Evolutionary conservation across 2,888 invertebrate species (phyloP), one percentile per base, ranked within the genome.

Genomic region (Drosophila prolongata): DNA sequence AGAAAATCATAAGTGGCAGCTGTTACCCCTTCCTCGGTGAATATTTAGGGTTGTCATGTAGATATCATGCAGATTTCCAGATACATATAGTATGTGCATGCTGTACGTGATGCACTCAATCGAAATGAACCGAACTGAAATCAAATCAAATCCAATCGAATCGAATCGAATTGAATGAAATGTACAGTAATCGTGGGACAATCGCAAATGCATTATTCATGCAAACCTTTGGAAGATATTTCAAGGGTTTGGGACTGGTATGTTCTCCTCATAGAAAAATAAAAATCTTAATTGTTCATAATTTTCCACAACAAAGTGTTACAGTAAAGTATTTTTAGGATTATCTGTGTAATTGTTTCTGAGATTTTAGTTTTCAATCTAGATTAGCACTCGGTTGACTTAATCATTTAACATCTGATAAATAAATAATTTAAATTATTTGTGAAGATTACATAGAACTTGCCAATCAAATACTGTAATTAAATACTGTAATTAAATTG

Each of bases 1-100:
- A 58, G 73, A 71, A 84, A 84, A 77, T 89, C 76, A 83, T 75
- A 89, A 75, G 72, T 79, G 64, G 84, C 82, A 83, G 89, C 84
- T 83, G 82, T 68, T 75, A 67, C 67, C 79, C 78, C 64, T 38
- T 37, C 6, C n/a, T 2, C 5, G 1, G 1, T 13, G 3, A 47
- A n/a, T 47, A 42, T 37, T 52, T 37, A 64, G 62, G 49, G 67
- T 68, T 43, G 44, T 13, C n/a, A 1, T 16, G 30, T 27, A 40
- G 34, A 19, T 40, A 43, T 11, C 19, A 66, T 81, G 70, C 54
- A 66, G 43, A 43, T 53, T 27, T 11, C 47, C 11, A 57, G 24
- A 24, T 42, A 53, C 14, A 49, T 40, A 38, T 37, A n/a, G 13
- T 35, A 47, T 38, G 35, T 24, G 35, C 30, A 43, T 56, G 34